Base-by-base conservation (phyloP, 2,888 invertebrate genomes). In the Drosophila demipolita region DNA sequence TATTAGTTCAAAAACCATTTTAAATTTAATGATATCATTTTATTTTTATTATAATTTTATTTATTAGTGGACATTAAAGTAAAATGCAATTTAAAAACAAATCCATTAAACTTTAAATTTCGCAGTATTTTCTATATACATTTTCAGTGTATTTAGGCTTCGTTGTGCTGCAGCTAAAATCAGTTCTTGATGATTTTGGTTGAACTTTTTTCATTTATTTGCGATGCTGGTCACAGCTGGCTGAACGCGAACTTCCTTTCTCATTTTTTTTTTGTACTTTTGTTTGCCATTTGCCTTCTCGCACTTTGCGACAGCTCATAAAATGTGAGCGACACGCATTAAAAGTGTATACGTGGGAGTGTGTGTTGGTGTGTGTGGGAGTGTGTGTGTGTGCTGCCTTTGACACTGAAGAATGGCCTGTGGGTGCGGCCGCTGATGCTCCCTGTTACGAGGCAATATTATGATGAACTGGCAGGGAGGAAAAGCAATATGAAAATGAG, bases 271-370 rank as follows among this genome's bases (percentile, higher is more conserved):
- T 52, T 5, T 48, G 9, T 48, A 9, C 26, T 36, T 26, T 69
- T 70, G 73, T 77, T 87, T 71, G 57, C 71, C 79, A 73, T 76
- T 75, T 68, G 84, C 75, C 53, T 57, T 64, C 75, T 78, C 84
- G 79, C 78, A 89, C 77, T 83, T 85, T 89, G 90, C 83, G 90
- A 89, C 87, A 87, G 90, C 87, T 87, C 87, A 87, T 87, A 90
- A 87, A 90, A 87, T 87, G 85, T 75, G 82, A 90, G 82, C 87
- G 87, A 90, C 83, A 88, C 90, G 89, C 87, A 90, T 90, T 87
- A 87, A 88, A 81, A 78, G 63, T 78, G 70, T 76, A 65, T 69
- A 73, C 71, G 71, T 76, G 68, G 67, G 71, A 67, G 71, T 72
- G 58, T 61, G 68, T 42, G 42, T 23, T 45, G 54, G 42, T 38